Conservation (phyloP, 2,888 invertebrate genomes). For the Lathronympha strigana region DNA sequence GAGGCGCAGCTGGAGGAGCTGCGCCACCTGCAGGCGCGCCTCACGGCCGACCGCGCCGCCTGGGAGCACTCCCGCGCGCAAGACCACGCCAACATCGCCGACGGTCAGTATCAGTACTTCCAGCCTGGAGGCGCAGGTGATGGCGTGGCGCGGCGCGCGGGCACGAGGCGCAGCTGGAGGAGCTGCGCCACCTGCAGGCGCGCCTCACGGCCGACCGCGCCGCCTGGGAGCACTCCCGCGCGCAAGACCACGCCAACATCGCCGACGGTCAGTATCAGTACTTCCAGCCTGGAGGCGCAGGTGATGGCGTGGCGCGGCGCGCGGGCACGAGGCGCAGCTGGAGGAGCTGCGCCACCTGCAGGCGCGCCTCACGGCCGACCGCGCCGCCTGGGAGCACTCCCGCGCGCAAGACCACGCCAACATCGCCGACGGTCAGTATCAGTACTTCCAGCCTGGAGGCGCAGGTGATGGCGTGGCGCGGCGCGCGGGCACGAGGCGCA, state of each 20-base stretch:
- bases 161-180: slow-evolving; percentile 97
- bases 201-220: slow-evolving; percentile 91
- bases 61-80: slow-evolving; percentile 80
- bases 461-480: slow-evolving; percentile 89
- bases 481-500: slow-evolving; percentile 92
- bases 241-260: neutral
- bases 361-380: slow-evolving; percentile 91
- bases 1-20: slow-evolving; percentile 97
- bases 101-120: no score
- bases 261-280: neutral
- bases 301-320: no score
- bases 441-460: slow-evolving; percentile 87
- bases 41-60: slow-evolving; percentile 90
- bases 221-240: slow-evolving; percentile 83
- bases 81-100: no score
- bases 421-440: neutral
- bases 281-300: no score
- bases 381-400: slow-evolving; percentile 87
- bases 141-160: no score
- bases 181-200: slow-evolving; percentile 95
- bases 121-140: no score
- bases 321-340: slow-evolving; percentile 96
- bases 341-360: slow-evolving; percentile 96
- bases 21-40: slow-evolving; percentile 94
- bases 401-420: no score